Evolutionary conservation across 2,113 vertebrate species (phyloP).

Genomic region (Rhea americana): DNA sequence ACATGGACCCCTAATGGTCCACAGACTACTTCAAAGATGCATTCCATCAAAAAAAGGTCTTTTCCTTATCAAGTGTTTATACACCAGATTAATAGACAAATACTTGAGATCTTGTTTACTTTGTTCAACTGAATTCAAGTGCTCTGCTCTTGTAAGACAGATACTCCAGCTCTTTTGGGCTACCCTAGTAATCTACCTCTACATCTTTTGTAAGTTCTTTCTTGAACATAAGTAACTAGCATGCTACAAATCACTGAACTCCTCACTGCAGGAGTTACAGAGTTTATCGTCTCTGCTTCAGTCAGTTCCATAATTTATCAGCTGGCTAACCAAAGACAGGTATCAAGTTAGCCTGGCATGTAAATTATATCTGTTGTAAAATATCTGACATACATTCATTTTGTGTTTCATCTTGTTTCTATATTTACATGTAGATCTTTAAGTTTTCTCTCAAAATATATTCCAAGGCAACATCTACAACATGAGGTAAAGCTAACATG

Average conservation of each 20-base stretch:
- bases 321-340: not conserved
- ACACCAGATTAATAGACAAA: not conserved
- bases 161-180: not conserved
- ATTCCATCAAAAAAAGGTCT: not conserved
- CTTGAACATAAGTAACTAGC: not conserved
- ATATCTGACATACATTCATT: not conserved
- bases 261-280: not conserved
- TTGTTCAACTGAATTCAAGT: not conserved
- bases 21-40: not conserved
- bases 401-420: not conserved
- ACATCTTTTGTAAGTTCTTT: not conserved
- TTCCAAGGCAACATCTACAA: not conserved
- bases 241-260: not conserved
- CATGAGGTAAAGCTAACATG: not conserved
- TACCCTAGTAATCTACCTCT: not conserved
- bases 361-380: not conserved
- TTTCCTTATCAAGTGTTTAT: not conserved
- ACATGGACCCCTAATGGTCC: not conserved
- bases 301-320: not conserved
- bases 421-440: not conserved
- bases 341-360: not conserved
- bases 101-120: not conserved
- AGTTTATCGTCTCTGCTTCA: not conserved
- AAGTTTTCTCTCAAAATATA: not conserved
- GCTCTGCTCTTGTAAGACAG: not conserved